Evolutionary conservation across 2,113 vertebrate genomes (phyloP).

Genomic region (human (Homo sapiens)): DNA sequence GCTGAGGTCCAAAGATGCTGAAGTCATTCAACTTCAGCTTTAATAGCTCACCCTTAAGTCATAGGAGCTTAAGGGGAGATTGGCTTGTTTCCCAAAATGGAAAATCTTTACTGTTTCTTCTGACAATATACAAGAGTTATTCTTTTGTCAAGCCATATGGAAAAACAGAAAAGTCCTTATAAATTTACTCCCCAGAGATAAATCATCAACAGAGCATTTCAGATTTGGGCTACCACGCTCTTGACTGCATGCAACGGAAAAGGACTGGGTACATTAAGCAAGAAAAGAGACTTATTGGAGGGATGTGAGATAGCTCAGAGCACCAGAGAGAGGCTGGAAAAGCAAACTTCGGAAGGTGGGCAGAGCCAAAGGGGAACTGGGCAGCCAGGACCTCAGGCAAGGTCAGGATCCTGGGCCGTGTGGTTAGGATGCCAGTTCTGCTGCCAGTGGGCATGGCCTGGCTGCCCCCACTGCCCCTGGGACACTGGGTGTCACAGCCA

Average conservation of each 20-base stretch:
- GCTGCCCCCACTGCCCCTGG: background rate
- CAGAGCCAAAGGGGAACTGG: background rate
- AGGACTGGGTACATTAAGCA: background rate
- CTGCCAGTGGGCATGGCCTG: background rate
- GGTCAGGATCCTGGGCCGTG: background rate
- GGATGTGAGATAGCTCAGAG: background rate
- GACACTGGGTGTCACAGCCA: background rate
- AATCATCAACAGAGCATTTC: background rate
- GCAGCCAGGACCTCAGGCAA: background rate
- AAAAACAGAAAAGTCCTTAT: background rate
- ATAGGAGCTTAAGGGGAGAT: background rate
- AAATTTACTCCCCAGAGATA: background rate
- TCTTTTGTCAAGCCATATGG: background rate
- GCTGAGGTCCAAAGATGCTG: background rate
- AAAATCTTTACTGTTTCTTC: constrained; percentile 12
- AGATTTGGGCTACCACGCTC: background rate
- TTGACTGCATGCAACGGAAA: background rate
- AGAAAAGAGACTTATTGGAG: background rate
- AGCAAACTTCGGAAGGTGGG: background rate
- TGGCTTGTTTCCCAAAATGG: background rate
- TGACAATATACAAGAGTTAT: background rate
- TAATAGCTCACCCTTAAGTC: background rate
- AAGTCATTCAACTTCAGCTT: background rate
- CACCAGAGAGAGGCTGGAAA: background rate
- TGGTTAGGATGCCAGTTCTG: background rate